These are phyloP conservation scores for Phengaris arion DNA, from an alignment of 2,888 invertebrate genomes.

Conservation along the genomic window DNA sequence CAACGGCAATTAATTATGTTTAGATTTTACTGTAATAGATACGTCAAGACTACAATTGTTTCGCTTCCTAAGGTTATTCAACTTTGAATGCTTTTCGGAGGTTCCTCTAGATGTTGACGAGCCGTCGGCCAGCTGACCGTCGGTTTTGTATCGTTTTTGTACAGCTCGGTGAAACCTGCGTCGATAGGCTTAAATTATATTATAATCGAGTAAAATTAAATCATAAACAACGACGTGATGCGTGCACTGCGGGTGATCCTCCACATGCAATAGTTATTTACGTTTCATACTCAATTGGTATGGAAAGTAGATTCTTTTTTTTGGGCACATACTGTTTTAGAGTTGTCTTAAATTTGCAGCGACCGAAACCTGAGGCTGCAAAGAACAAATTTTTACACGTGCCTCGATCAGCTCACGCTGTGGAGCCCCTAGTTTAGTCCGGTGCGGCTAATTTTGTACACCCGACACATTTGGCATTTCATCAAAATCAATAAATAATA, in stretches of 20 bases:
- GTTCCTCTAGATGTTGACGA: slow-evolving; percentile 6
- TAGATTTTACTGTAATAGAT: slow-evolving; percentile 28
- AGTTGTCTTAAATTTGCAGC: no score
- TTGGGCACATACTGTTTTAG: not conserved
- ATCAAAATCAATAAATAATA: not conserved
- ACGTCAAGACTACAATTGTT: slow-evolving; percentile 15
- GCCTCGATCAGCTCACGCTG: not conserved
- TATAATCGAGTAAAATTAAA: slow-evolving; percentile 12
- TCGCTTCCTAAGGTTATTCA: slow-evolving; percentile 24
- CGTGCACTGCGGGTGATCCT: no score
- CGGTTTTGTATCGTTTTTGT: slow-evolving; percentile 17
- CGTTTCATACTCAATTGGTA: no score
- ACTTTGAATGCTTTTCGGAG: slow-evolving; percentile 27
- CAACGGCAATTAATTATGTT: slow-evolving; percentile 28
- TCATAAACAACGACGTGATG: not conserved
- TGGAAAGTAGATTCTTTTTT: not conserved
- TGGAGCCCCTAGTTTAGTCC: not conserved
- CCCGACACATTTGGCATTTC: no score
- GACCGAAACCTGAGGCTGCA: not conserved
- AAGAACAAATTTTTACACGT: not conserved
- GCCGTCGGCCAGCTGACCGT: not conserved
- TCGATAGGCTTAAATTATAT: slow-evolving; percentile 5
- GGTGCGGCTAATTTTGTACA: no score
- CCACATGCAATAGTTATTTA: no score
- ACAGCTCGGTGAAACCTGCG: slow-evolving; percentile 15